Conservation (phyloP, 2,113 vertebrate genomes). For the Oreochromis niloticus region DNA sequence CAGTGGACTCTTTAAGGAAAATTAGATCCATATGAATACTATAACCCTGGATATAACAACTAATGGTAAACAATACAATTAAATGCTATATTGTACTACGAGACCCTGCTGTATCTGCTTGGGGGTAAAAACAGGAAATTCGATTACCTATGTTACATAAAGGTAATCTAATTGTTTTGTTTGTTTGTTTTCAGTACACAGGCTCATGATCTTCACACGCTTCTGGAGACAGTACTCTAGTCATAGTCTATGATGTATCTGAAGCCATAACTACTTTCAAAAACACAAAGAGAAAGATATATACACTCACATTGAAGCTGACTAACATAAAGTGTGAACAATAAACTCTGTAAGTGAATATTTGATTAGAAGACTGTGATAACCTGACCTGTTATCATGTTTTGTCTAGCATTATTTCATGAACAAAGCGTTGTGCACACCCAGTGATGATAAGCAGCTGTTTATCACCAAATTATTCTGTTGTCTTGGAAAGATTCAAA, state of each 20-base stretch:
- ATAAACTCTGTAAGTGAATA: background rate
- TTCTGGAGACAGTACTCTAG: background rate
- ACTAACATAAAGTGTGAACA: background rate
- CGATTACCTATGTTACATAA: background rate
- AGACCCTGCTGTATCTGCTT: background rate
- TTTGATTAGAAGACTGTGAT: background rate
- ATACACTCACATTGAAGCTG: background rate
- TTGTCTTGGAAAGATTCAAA: background rate
- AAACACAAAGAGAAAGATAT: background rate
- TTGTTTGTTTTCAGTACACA: background rate
- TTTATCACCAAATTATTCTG: background rate
- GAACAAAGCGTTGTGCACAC: background rate
- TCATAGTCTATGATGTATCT: background rate
- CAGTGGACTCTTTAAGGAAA: background rate
- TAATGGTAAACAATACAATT: background rate
- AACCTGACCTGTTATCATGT: background rate
- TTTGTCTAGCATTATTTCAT: background rate
- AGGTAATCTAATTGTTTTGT: slow-evolving; percentile 24
- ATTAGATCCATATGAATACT: background rate
- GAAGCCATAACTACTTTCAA: background rate
- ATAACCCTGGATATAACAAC: background rate
- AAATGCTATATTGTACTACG: background rate
- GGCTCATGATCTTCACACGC: background rate
- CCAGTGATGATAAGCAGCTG: background rate
- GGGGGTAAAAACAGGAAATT: background rate